A percentile compares a stretch with the other conserved stretches of the same genome.
phyloP scores from a whole-genome alignment of 2,797 vertebrate genomes.

The Alauda arvensis region DNA sequence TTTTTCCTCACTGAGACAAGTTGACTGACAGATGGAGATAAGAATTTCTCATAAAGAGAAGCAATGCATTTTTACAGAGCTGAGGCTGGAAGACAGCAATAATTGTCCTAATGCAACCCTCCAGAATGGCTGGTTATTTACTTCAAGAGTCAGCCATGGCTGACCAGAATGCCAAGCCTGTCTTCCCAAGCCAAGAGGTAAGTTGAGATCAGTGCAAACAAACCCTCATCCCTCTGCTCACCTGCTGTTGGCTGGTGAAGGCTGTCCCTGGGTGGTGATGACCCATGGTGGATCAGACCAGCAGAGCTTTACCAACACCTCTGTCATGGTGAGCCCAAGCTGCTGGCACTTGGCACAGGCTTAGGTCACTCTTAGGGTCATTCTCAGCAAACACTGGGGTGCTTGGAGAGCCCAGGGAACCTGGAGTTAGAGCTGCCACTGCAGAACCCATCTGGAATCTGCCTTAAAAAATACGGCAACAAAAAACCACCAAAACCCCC shows the following conservation, averaged over 20 bases:
- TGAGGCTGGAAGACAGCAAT: constrained; percentile 10
- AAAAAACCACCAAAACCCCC: accelerated
- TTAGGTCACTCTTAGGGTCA: background rate
- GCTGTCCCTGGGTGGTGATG: background rate
- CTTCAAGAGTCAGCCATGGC: background rate
- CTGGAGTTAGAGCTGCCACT: background rate
- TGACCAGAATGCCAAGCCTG: background rate
- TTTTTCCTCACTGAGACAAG: background rate
- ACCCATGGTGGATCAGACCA: accelerated
- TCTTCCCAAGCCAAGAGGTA: background rate
- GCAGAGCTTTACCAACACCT: background rate
- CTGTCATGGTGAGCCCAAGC: background rate
- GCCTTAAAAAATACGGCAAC: background rate
- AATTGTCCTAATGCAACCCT: constrained; percentile 16
- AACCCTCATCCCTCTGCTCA: background rate
- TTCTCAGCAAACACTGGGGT: background rate
- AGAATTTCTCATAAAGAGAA: constrained; percentile 38
- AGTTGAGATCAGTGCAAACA: background rate
- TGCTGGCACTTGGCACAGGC: background rate
- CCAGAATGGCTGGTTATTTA: constrained; percentile 7
- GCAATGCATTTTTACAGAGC: background rate
- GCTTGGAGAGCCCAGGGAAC: background rate
- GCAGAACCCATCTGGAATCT: background rate
- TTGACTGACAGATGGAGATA: constrained; percentile 44
- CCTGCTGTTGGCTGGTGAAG: background rate